These are phyloP conservation scores for Megastigmus dorsalis DNA, from an alignment of 2,888 invertebrate species.

Conservation along the genomic window DNA sequence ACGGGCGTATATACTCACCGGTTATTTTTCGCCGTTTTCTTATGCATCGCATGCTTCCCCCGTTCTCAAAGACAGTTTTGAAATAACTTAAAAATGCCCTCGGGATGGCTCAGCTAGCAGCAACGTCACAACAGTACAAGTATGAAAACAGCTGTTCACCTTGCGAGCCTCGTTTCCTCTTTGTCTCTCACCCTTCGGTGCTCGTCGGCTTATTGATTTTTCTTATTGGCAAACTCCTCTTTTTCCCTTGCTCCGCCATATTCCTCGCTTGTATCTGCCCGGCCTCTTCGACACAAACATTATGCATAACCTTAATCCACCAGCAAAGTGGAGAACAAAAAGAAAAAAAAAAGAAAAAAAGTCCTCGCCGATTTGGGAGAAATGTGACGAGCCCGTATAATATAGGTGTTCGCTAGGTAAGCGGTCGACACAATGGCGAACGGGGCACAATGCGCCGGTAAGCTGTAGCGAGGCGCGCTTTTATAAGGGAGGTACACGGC, in stretches of 20 bases:
- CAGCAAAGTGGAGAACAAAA: neutral
- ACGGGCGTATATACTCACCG: slow-evolving; percentile 60
- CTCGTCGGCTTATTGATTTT: slow-evolving; percentile 49
- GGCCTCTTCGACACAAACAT: neutral
- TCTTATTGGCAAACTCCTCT: slow-evolving; percentile 18
- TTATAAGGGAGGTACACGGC: neutral
- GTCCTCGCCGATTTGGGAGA: too few relatives aligned
- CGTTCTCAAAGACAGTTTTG: slow-evolving; percentile 1
- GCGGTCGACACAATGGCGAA: neutral
- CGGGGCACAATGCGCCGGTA: slow-evolving; percentile 4
- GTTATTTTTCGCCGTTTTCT: slow-evolving; percentile 59
- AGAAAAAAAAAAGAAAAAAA: neutral
- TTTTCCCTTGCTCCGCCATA: slow-evolving; percentile 14
- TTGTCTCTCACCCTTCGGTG: neutral
- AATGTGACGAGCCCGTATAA: too few relatives aligned
- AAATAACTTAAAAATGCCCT: neutral
- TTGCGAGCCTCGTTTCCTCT: neutral
- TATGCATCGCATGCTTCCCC: slow-evolving; percentile 67
- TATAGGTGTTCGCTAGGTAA: too few relatives aligned
- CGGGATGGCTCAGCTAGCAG: neutral
- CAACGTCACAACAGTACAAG: neutral
- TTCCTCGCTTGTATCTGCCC: neutral
- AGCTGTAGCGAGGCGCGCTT: slow-evolving; percentile 13
- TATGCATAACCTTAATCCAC: neutral
- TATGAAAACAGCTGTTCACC: slow-evolving; percentile 36